Base-by-base conservation (phyloP, 92 coral and sea anemone genomes). In the Galaxea fascicularis region DNA sequence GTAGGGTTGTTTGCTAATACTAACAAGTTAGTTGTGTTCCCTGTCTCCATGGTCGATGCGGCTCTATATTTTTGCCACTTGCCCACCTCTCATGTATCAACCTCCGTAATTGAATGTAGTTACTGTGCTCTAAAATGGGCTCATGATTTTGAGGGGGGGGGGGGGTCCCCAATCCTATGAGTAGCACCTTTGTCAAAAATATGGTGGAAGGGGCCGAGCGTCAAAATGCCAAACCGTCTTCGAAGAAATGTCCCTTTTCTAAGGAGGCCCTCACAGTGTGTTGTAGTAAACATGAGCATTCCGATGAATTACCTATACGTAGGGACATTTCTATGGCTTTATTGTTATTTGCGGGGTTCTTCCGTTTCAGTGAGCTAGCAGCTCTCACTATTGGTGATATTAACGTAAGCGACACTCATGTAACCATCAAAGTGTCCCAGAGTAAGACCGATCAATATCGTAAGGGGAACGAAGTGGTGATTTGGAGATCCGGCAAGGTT, bases 361-460 rank as follows among this genome's bases (percentile, higher is more conserved):
- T 85, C 49, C 82, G 90, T 45, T 89, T 80, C 21, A 74, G 69
- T 56, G 83, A 85, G 41, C 74, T 89, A 18, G 69, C 82, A 11
- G 51, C 78, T 9, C 85, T 84, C 52, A 77, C 68, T 41, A 47
- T 80, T n/a, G 14, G 47, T 24, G 89, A 84, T 49, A 26, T 89
- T 29, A 24, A 14, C 21, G 51, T 85, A 39, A 41, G 54, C 46
- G 85, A 71, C 7, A 62, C 76, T n/a, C 80, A 68, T 89, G 69
- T 56, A 17, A 79, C 69, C 25, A 56, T 89, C 16, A 66, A 68
- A 28, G 80, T 74, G 24, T 22, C 66, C 24, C 75, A 88, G 56
- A 82, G 91, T 65, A 81, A 87, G 73, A 84, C 71, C 54, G 89
- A 82, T 64, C 89, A 82, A 74, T 74, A 66, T 44, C 51, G 84